phyloP scores from a whole-genome alignment of 2,113 vertebrate genomes.

The Anhinga rufa region DNA sequence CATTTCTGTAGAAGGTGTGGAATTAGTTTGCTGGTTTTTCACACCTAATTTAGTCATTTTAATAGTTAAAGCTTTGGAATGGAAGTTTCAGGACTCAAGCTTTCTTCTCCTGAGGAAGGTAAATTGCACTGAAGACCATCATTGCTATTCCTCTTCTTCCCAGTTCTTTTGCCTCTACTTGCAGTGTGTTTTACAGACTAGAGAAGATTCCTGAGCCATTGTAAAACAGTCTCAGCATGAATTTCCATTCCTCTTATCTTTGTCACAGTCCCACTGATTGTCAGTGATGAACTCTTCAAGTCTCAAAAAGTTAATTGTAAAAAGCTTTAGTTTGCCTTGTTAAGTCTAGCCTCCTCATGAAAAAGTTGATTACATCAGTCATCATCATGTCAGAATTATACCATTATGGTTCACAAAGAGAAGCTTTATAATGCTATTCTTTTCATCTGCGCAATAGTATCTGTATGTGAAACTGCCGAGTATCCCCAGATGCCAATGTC shows the following conservation, averaged over 20 bases:
- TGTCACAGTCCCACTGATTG: not conserved
- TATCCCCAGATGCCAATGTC: not conserved
- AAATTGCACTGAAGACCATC: not conserved
- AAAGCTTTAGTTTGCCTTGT: not conserved
- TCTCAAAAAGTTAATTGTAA: not conserved
- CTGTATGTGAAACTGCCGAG: constrained; percentile 5
- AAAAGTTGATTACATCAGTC: constrained; percentile 4
- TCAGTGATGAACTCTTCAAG: not conserved
- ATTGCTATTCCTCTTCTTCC: not conserved
- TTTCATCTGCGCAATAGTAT: not conserved
- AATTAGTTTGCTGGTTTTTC: not conserved
- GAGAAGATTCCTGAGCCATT: not conserved
- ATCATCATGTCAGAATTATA: constrained; percentile 7
- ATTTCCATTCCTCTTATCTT: not conserved
- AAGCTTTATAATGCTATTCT: constrained; percentile 12
- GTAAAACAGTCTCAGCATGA: not conserved
- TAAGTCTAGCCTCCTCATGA: not conserved
- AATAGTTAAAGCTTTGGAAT: not conserved
- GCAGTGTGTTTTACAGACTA: not conserved
- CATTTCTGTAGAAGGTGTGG: not conserved
- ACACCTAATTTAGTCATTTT: not conserved
- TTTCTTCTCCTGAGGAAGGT: not conserved
- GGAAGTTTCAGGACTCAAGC: not conserved
- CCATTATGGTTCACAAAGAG: not conserved
- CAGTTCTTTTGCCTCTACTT: not conserved